phyloP scores from a whole-genome alignment of 2,888 invertebrate species.

The Ceramica pisi region DNA sequence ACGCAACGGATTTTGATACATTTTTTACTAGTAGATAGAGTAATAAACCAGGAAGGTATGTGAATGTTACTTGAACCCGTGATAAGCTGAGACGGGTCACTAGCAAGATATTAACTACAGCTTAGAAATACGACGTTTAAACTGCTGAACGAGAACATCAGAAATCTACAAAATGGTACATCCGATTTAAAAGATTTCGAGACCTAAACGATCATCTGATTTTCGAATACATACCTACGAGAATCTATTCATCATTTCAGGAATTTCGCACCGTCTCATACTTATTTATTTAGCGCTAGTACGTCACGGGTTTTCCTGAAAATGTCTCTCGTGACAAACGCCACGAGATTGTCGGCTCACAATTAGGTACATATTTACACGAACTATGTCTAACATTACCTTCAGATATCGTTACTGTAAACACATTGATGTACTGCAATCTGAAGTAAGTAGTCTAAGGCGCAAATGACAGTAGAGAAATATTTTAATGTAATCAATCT shows the following conservation, averaged over 20 bases:
- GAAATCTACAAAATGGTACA: background rate
- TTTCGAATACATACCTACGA: background rate
- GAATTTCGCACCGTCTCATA: conserved; percentile 4
- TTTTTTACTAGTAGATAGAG: too few species aligned
- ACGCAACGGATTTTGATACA: too few species aligned
- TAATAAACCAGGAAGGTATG: too few species aligned
- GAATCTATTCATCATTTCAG: conserved; percentile 1
- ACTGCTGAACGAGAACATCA: background rate
- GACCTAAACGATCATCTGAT: background rate
- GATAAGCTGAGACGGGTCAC: background rate
- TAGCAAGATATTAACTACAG: background rate
- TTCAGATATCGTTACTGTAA: conserved; percentile 27
- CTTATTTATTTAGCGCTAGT: background rate
- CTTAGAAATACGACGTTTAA: background rate
- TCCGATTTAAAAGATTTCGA: background rate
- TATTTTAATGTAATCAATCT: background rate
- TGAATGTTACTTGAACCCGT: background rate
- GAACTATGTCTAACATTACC: conserved; percentile 24
- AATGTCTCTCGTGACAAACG: conserved; percentile 38
- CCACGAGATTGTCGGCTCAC: conserved; percentile 8
- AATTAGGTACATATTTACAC: conserved; percentile 41
- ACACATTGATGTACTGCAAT: conserved; percentile 14
- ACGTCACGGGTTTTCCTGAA: conserved; percentile 46
- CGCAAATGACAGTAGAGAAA: background rate
- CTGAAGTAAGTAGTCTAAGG: conserved; percentile 24